Conservation (phyloP, 2,888 invertebrate species). For the Sepioteuthis lessoniana region DNA sequence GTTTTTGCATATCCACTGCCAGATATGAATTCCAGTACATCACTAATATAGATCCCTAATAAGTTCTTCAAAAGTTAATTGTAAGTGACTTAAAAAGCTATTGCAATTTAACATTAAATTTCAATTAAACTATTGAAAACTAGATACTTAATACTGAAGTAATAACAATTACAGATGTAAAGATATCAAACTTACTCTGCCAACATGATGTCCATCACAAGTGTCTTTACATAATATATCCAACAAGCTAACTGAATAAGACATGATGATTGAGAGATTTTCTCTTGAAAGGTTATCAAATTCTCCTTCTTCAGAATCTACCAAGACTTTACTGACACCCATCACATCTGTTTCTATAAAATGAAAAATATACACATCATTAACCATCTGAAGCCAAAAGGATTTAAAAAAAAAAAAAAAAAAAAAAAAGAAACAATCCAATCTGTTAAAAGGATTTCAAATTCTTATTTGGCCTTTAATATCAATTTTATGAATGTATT, state of each 20-base stretch:
- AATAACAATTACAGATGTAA: neutral
- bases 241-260: slow-evolving; percentile 87
- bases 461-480: too few relatives aligned
- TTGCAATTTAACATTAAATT: too few relatives aligned
- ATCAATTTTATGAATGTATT: too few relatives aligned
- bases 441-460: too few relatives aligned
- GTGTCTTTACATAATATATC: slow-evolving; percentile 89
- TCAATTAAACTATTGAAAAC: too few relatives aligned
- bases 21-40: too few relatives aligned
- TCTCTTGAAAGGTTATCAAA: slow-evolving; percentile 73
- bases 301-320: slow-evolving; percentile 66
- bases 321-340: slow-evolving; percentile 56
- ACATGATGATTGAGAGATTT: slow-evolving; percentile 81
- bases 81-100: too few relatives aligned
- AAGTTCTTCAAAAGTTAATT: too few relatives aligned
- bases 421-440: neutral
- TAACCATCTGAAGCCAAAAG: neutral
- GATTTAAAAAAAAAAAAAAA: neutral
- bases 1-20: too few relatives aligned
- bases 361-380: neutral
- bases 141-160: too few relatives aligned
- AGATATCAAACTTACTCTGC: slow-evolving; percentile 78
- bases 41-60: too few relatives aligned
- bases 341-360: slow-evolving; percentile 50
- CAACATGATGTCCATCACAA: slow-evolving; percentile 90